Conservation (phyloP, 2,888 invertebrate species). For the Lymantria monacha region DNA sequence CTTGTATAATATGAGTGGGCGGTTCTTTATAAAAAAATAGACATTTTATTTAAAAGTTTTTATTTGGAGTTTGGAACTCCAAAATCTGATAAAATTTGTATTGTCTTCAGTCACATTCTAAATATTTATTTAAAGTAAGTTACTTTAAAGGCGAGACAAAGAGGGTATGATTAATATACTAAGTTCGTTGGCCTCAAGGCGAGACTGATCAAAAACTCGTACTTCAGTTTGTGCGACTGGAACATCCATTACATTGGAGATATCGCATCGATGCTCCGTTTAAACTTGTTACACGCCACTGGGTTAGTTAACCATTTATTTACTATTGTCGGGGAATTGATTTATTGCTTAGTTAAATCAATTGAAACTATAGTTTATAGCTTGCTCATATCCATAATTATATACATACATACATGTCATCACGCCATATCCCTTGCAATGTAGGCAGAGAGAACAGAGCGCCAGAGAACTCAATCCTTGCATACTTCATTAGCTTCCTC, state of each 20-base stretch:
- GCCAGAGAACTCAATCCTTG: too few relatives aligned
- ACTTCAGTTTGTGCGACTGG: slow-evolving; percentile 50
- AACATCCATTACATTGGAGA: slow-evolving; percentile 71
- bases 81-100: too few relatives aligned
- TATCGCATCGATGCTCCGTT: slow-evolving; percentile 45
- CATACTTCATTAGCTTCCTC: too few relatives aligned
- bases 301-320: slow-evolving; percentile 31
- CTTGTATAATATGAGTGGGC: too few relatives aligned
- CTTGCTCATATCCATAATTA: neutral
- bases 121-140: neutral
- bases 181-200: slow-evolving; percentile 67
- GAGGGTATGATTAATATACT: slow-evolving; percentile 58
- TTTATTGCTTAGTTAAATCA: slow-evolving; percentile 13
- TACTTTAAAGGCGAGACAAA: slow-evolving; percentile 38
- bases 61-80: too few relatives aligned
- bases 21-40: too few relatives aligned
- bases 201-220: slow-evolving; percentile 68
- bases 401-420: too few relatives aligned
- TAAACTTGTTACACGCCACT: slow-evolving; percentile 36
- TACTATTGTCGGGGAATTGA: slow-evolving; percentile 30
- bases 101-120: neutral
- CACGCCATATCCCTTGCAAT: too few relatives aligned
- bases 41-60: too few relatives aligned
- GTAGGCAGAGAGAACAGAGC: too few relatives aligned
- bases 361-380: slow-evolving; percentile 4